A percentile compares a stretch with the other conserved stretches of the same genome.
These are phyloP conservation scores for Diploscapter pachys DNA, from an alignment of 1,140 invertebrate species.

Conservation along the genomic window DNA sequence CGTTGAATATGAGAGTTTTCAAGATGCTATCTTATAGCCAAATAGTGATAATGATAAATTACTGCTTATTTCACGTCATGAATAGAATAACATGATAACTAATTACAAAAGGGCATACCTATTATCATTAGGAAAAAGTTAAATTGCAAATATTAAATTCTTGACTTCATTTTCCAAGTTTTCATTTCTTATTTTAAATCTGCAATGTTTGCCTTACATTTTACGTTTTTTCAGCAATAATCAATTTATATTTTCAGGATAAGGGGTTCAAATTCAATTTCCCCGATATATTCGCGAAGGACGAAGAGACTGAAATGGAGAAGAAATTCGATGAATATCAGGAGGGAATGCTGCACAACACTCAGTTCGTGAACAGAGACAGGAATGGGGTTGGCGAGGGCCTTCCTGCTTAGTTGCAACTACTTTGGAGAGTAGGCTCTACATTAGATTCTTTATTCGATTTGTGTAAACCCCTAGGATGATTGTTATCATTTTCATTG, in stretches of 20 bases:
- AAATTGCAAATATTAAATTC: no score
- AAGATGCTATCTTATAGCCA: no score
- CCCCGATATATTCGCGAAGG: slow-evolving; percentile 18
- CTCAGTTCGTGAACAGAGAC: slow-evolving; percentile 16
- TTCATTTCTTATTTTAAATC: no score
- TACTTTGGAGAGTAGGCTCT: slow-evolving; percentile 3
- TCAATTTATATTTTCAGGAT: background rate
- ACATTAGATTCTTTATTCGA: slow-evolving; percentile 8
- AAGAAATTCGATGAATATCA: slow-evolving; percentile 12
- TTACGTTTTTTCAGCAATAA: no score
- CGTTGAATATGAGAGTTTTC: no score
- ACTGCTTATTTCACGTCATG: background rate
- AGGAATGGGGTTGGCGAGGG: slow-evolving; percentile 17
- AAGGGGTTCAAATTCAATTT: slow-evolving; percentile 17
- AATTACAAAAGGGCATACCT: no score
- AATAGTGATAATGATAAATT: no score
- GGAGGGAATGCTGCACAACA: slow-evolving; percentile 16
- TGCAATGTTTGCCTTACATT: no score
- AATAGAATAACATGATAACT: background rate
- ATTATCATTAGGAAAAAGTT: no score
- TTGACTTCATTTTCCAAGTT: no score
- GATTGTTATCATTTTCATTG: background rate
- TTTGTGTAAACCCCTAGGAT: slow-evolving; percentile 1
- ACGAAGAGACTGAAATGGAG: slow-evolving; percentile 13
- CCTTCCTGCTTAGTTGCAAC: slow-evolving; percentile 5